Base-by-base conservation (phyloP, 2,888 invertebrate species). In the Hypsopygia costalis region DNA sequence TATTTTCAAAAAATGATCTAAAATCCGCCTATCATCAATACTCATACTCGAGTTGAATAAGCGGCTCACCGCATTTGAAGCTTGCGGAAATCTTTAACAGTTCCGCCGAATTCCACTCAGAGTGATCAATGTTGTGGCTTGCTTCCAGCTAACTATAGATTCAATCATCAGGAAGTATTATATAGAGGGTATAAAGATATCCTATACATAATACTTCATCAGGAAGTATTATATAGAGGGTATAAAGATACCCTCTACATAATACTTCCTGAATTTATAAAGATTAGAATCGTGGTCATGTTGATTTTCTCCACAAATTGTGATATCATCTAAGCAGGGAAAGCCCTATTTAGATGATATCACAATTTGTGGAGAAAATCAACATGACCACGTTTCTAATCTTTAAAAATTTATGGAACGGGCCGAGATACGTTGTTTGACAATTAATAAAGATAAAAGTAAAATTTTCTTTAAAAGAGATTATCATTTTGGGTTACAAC, bases 331-430 rank as follows among this genome's bases (percentile, higher is more conserved):
- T 1, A 55, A 32, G 25, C 52, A 55, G 0, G 47, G 36, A 2
- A 52, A 30, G 31, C 36, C 47, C 0, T 55, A 55, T 25, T 32
- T 55, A 1, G 52, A 55, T 35, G 51, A 52, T 11, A 36, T 54
- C 1, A 51, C 51, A 1, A 34, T 55, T 1, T 50, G 51, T 29
- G 47, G 55, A 0, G 41, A 42, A 21, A 34, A 16, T 7, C 21
- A 43, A 34, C 27, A 38, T 10, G 46, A 49, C 0, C 47, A 51
- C 12, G 48, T 49, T 22, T 28, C 20, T 25, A 49, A 54, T 6
- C 30, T 51, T 35, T 2, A 35, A 34, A 16, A 16, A 3, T 16
- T 16, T 16, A 16, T 16, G 16, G 16, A n/a, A n/a, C n/a, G n/a
- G n/a, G n/a, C n/a, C n/a, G n/a, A n/a, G n/a, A n/a, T n/a, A n/a